phyloP scores from a whole-genome alignment of 2,888 invertebrate species.

The Synanthedon tipuliformis region DNA sequence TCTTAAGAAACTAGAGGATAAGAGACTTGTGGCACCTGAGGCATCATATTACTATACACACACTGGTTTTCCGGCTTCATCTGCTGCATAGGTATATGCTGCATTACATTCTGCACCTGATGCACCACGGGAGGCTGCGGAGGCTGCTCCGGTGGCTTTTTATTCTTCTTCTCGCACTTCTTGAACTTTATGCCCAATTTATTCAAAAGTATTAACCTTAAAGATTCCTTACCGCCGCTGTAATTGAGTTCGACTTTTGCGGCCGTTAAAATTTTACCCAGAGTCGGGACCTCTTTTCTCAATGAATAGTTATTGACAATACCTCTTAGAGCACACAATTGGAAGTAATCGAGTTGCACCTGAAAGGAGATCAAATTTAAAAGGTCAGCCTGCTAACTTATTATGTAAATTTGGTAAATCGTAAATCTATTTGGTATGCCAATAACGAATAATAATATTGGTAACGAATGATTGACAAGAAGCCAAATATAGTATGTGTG shows the following conservation, averaged over 20 bases:
- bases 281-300: conserved; percentile 54
- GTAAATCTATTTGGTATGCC: too few relatives aligned
- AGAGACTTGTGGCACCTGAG: conserved; percentile 53
- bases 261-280: conserved; percentile 54
- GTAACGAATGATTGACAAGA: too few relatives aligned
- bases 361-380: background rate
- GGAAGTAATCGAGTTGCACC: conserved; percentile 54
- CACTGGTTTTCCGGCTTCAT: conserved; percentile 55
- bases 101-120: conserved; percentile 21
- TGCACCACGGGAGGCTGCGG: conserved; percentile 12
- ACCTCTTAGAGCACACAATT: conserved; percentile 49
- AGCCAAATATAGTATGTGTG: too few relatives aligned
- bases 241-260: conserved; percentile 56
- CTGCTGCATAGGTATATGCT: conserved; percentile 22
- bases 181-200: conserved; percentile 62
- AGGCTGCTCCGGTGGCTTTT: conserved; percentile 40
- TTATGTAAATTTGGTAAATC: too few relatives aligned
- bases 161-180: conserved; percentile 60
- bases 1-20: conserved; percentile 13
- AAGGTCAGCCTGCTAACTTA: too few relatives aligned
- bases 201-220: conserved; percentile 53
- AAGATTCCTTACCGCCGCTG: conserved; percentile 52
- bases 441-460: too few relatives aligned
- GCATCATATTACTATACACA: conserved; percentile 53
- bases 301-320: conserved; percentile 54